Conservation (phyloP, 64 coral and sea anemone genomes). For the Actinia equina region DNA sequence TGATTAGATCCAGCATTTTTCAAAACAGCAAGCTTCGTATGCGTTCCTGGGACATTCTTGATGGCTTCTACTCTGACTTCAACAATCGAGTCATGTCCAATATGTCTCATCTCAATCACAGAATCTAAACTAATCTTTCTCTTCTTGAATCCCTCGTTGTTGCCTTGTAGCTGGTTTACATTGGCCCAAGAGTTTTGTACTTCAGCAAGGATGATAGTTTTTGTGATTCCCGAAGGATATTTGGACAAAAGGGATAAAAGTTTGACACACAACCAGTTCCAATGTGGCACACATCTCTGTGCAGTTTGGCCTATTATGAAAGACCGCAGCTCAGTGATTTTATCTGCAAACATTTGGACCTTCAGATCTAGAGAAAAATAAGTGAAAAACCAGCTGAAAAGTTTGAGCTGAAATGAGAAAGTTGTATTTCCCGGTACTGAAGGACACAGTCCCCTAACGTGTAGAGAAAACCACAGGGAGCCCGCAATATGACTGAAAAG, state of each 20-base stretch:
- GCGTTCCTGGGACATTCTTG: slow-evolving; percentile 68
- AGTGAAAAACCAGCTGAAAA: background rate
- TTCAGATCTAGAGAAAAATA: background rate
- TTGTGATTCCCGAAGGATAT: slow-evolving; percentile 90
- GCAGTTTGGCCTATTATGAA: slow-evolving; percentile 70
- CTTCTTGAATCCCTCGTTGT: slow-evolving; percentile 59
- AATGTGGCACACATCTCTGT: slow-evolving; percentile 58
- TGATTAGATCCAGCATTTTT: slow-evolving; percentile 13
- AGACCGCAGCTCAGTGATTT: slow-evolving; percentile 43
- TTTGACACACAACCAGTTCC: slow-evolving; percentile 86
- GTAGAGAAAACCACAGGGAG: background rate
- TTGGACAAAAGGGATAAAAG: slow-evolving; percentile 67
- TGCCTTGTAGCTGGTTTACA: slow-evolving; percentile 65
- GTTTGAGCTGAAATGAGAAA: background rate
- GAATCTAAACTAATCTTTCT: slow-evolving; percentile 66
- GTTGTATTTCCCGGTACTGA: background rate
- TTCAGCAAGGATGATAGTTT: slow-evolving; percentile 89
- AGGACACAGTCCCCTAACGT: background rate
- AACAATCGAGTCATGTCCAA: slow-evolving; percentile 67
- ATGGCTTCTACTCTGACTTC: slow-evolving; percentile 72
- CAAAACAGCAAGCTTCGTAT: slow-evolving; percentile 78
- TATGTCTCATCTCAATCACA: slow-evolving; percentile 75
- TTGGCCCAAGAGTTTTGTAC: slow-evolving; percentile 86
- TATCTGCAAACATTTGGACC: slow-evolving; percentile 22
- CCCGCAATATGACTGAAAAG: background rate